Base-by-base conservation (phyloP, 2,888 invertebrate species). In the Heliconius erato region DNA sequence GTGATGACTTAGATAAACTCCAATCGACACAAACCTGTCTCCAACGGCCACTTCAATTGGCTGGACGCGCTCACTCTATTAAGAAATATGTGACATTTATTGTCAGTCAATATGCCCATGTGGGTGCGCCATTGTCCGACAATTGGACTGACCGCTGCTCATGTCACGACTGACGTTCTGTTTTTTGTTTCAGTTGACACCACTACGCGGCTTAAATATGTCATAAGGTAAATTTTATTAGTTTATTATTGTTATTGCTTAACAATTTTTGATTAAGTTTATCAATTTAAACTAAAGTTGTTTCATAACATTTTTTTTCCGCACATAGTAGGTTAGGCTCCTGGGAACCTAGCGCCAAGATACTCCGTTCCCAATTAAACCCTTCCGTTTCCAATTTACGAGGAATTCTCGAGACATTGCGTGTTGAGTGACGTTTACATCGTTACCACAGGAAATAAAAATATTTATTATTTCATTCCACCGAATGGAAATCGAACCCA, bases 1-100 rank as follows among this genome's bases (percentile, higher is more conserved):
- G 85, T 83, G 85, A 83, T 83, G 80, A 79, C 63, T 80, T 83
- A 80, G 71, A 84, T 84, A 83, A 81, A 83, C 72, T 49, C 28
- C 72, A 72, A 72, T 72, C 72, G 44, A 72, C 85, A 85, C 77
- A 83, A 86, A 86, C 84, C 85, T 87, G 86, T 84, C 83, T 83
- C 44, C 83, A 85, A 85, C 84, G 84, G 85, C 84, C 84, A 86
- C 83, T 83, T 84, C 87, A 88, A 88, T 88, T 88, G 88, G 85
- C 74, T 76, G 83, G 80, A 84, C 85, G 83, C 68, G 68, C 49
- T 69, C 76, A 71, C 81, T 81, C 90, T 93, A 95, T 95, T 93
- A 93, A 92, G 94, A 96, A 91, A 93, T 92, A 95, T 95, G 94
- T 94, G 94, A 93, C 93, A 89, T 94, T 94, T 95, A 95, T 95